Base-by-base conservation (phyloP, 2,113 vertebrate genomes). In the Spilogale gracilis region DNA sequence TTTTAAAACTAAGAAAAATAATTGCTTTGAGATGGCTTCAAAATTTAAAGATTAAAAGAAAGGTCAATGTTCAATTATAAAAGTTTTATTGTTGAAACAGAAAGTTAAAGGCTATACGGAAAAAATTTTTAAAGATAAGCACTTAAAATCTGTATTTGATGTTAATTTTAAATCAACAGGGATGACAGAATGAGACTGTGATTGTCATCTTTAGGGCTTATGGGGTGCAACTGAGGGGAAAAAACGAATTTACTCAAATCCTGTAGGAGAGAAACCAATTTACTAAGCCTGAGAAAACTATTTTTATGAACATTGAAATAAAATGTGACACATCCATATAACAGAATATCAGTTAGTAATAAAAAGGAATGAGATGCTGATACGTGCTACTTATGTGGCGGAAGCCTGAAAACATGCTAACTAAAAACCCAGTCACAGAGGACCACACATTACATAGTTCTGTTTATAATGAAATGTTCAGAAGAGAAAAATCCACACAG, bases 1-100 rank as follows among this genome's bases (percentile, higher is more conserved):
- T 69, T 91, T 58, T 91, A 58, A 69, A 95, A 56, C 21, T 38
- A 3, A 71, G 50, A 95, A 92, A 43, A 80, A 43, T 23, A 69
- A 18, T 30, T 76, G 21, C 48, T 58, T 67, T 96, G 20, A 87
- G 43, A 80, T 80, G 48, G 32, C 21, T 63, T 83, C 6, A 78
- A 93, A 93, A 84, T 84, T 50, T 76, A 89, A 89, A 89, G 58
- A 5, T 60, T 54, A 87, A 73, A 71, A 69, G 38, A 82, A 58
- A 58, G 38, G 9, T 63, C 78, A 76, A 20, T 56, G 48, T 78
- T 58, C 69, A 93, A 8, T 25, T 93, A 89, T 11, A 43, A 58
- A 88, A 50, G 45, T 76, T 79, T 56, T 50, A 17, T 63, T 86
- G n/a, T 95, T 27, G 58, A 56, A 56, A 74, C 73, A 54, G 23